A percentile compares a stretch with the other conserved stretches of the same genome.
phyloP scores from a whole-genome alignment of 2,888 invertebrate genomes.

The Neoaliturus tenellus region DNA sequence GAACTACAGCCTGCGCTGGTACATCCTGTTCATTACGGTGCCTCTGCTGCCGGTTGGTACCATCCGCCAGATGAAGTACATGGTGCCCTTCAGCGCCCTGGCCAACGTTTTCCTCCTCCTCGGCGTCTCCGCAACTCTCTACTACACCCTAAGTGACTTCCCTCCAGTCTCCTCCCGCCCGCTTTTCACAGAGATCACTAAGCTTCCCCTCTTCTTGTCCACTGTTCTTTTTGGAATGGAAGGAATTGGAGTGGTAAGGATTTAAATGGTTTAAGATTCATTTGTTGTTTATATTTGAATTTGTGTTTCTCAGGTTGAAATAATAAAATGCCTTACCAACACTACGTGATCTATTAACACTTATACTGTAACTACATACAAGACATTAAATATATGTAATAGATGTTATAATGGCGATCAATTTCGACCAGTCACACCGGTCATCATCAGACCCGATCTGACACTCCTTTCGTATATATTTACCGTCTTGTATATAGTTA shows the following conservation, averaged over 20 bases:
- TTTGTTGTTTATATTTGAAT: too few relatives aligned
- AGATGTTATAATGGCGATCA: too few relatives aligned
- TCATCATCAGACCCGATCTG: too few relatives aligned
- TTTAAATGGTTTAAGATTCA: too few relatives aligned
- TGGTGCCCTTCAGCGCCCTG: slow-evolving; percentile 92
- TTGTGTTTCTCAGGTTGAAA: too few relatives aligned
- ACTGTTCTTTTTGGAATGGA: slow-evolving; percentile 99
- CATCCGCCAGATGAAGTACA: slow-evolving; percentile 85
- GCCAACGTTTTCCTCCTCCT: slow-evolving; percentile 89
- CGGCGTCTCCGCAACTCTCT: slow-evolving; percentile 89
- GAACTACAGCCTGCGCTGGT: slow-evolving; percentile 75
- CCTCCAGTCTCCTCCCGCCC: slow-evolving; percentile 76
- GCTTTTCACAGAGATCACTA: slow-evolving; percentile 67
- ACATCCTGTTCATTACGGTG: slow-evolving; percentile 80
- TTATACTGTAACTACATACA: too few relatives aligned
- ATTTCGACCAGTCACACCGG: too few relatives aligned
- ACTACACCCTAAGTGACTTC: slow-evolving; percentile 84
- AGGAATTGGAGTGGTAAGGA: slow-evolving; percentile 87
- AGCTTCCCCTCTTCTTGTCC: slow-evolving; percentile 92
- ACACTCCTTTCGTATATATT: too few relatives aligned
- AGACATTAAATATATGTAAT: too few relatives aligned
- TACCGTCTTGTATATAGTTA: too few relatives aligned
- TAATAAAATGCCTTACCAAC: too few relatives aligned
- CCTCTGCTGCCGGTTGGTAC: slow-evolving; percentile 83
- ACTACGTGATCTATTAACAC: too few relatives aligned